Conservation (phyloP, 2,888 invertebrate species). For the Limnephilus auricula region DNA sequence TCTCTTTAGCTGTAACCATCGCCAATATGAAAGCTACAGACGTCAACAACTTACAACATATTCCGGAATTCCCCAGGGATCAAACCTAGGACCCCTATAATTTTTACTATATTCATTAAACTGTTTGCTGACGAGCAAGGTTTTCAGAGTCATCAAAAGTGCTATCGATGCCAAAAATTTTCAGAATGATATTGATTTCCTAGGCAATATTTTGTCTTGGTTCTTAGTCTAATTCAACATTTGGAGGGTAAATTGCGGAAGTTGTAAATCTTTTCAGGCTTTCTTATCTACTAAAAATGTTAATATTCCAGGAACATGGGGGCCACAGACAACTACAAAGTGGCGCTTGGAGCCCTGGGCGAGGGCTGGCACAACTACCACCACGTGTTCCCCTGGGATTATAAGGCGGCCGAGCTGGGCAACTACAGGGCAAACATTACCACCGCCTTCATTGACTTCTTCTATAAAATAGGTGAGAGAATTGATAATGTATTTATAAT, state of each 20-base stretch:
- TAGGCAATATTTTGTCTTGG: too few relatives aligned
- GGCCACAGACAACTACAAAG: conserved; percentile 86
- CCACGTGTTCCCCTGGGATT: conserved; percentile 95
- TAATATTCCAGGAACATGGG: conserved; percentile 81
- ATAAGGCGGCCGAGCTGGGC: conserved; percentile 92
- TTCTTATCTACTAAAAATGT: background rate
- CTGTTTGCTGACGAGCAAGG: too few relatives aligned
- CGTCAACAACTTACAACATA: background rate
- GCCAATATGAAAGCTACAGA: background rate
- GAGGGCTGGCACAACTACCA: conserved; percentile 98
- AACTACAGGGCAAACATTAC: conserved; percentile 82
- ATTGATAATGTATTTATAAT: background rate
- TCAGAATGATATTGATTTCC: background rate
- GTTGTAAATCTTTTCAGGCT: background rate
- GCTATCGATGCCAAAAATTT: background rate
- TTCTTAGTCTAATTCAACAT: background rate
- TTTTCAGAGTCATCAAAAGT: background rate
- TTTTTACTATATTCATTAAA: background rate
- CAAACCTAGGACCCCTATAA: background rate
- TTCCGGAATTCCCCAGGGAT: background rate
- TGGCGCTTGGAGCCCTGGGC: conserved; percentile 85
- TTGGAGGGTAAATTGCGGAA: background rate
- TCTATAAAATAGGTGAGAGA: conserved; percentile 79
- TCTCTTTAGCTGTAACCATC: background rate
- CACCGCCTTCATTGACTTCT: conserved; percentile 83